phyloP scores from a whole-genome alignment of 2,113 vertebrate genomes.

The Mesocricetus auratus region DNA sequence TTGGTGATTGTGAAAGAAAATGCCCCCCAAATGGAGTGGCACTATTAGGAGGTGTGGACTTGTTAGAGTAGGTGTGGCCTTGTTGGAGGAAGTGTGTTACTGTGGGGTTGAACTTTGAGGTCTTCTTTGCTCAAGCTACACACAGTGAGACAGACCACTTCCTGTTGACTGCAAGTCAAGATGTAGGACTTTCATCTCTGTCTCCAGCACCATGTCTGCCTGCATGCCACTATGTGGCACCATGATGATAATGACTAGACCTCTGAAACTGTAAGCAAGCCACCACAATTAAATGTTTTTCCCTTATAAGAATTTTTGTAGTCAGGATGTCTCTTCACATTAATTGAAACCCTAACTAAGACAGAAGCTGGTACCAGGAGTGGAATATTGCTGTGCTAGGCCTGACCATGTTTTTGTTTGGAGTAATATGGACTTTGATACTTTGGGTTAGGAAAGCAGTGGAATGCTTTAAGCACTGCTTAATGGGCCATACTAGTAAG shows the following conservation, averaged over 20 bases:
- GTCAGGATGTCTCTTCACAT: neutral
- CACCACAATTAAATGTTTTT: neutral
- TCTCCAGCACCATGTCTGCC: neutral
- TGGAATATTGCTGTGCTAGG: neutral
- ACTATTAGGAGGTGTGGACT: neutral
- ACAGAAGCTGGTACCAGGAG: neutral
- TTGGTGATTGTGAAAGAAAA: neutral
- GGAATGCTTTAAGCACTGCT: neutral
- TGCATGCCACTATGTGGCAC: neutral
- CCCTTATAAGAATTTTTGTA: neutral
- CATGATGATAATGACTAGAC: neutral
- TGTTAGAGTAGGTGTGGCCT: neutral
- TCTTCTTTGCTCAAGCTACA: neutral
- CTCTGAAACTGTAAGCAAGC: neutral
- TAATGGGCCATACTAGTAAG: neutral
- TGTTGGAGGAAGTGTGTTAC: neutral
- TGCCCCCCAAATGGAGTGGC: neutral
- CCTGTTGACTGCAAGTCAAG: neutral
- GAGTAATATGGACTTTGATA: neutral
- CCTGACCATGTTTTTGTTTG: neutral
- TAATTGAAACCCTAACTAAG: neutral
- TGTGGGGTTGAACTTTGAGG: neutral
- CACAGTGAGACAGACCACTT: neutral
- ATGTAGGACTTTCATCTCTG: neutral
- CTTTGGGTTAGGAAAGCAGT: neutral